Conservation (phyloP, 1,140 invertebrate genomes). For the Cotesia chilonis region DNA sequence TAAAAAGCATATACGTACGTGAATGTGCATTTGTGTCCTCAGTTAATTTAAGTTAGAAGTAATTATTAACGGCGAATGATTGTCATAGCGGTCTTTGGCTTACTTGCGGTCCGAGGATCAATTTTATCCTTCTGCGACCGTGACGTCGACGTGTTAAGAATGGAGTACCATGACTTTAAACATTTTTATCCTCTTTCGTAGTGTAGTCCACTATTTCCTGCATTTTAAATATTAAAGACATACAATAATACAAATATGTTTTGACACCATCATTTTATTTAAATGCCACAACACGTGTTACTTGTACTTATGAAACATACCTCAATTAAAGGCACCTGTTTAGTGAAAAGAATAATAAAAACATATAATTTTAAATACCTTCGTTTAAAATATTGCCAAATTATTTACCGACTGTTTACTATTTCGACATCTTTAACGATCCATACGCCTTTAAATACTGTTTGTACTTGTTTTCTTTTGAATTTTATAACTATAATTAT, state of each 20-base stretch:
- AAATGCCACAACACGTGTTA: too few relatives aligned
- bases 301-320: too few relatives aligned
- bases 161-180: constrained; percentile 42
- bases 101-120: constrained; percentile 59
- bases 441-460: not conserved
- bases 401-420: too few relatives aligned
- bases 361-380: too few relatives aligned
- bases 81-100: constrained; percentile 62
- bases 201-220: not conserved
- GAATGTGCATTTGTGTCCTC: not conserved
- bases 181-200: constrained; percentile 15
- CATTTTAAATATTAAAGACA: too few relatives aligned
- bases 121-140: constrained; percentile 61
- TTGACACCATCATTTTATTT: too few relatives aligned
- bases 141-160: constrained; percentile 54
- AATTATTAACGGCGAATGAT: constrained; percentile 59
- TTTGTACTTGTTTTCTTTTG: not conserved
- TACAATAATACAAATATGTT: too few relatives aligned
- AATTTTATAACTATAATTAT: not conserved
- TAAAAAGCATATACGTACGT: too few relatives aligned
- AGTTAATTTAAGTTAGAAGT: constrained; percentile 6
- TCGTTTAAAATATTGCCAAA: too few relatives aligned
- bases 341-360: too few relatives aligned
- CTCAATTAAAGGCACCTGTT: too few relatives aligned
- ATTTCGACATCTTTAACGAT: too few relatives aligned